Evolutionary conservation across 64 coral and sea anemone genomes (phyloP).

Genomic region (Stichodactyla mertensii): DNA sequence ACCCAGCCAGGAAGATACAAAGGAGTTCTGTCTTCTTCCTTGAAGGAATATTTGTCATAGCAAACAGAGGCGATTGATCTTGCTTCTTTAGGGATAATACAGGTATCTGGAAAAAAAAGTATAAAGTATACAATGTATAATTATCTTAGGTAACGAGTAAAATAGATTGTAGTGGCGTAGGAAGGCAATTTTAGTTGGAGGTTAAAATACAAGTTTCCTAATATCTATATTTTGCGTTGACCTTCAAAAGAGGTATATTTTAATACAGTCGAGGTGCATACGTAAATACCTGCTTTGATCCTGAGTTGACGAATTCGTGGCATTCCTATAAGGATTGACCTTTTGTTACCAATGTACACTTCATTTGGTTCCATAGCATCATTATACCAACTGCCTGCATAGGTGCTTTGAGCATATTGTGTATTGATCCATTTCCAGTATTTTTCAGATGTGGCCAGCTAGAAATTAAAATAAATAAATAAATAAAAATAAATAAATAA

Average conservation of each 20-base stretch:
- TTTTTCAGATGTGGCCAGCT: constrained; percentile 31
- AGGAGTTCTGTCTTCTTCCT: constrained; percentile 14
- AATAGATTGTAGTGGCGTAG: too few relatives aligned
- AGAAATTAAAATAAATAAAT: background rate
- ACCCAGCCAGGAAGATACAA: constrained; percentile 38
- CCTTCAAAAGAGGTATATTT: too few relatives aligned
- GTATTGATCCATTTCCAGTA: constrained; percentile 59
- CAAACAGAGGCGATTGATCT: constrained; percentile 9
- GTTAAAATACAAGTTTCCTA: too few relatives aligned
- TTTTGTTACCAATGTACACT: constrained; percentile 63
- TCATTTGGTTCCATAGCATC: constrained; percentile 35
- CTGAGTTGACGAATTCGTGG: constrained; percentile 71
- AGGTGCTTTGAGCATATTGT: constrained; percentile 18
- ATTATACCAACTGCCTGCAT: constrained; percentile 74
- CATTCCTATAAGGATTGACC: constrained; percentile 69
- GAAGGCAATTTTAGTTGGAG: too few relatives aligned
- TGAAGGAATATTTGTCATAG: constrained; percentile 6
- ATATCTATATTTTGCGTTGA: too few relatives aligned
- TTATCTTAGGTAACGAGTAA: too few relatives aligned
- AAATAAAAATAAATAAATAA: too few relatives aligned
- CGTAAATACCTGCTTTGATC: constrained; percentile 43
- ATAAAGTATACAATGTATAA: too few relatives aligned
- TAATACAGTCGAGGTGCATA: too few relatives aligned
- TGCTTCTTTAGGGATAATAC: constrained; percentile 30
- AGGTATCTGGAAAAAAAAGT: constrained; percentile 3